Conservation (phyloP, 2,888 invertebrate genomes). For the Lepas anatifera region DNA sequence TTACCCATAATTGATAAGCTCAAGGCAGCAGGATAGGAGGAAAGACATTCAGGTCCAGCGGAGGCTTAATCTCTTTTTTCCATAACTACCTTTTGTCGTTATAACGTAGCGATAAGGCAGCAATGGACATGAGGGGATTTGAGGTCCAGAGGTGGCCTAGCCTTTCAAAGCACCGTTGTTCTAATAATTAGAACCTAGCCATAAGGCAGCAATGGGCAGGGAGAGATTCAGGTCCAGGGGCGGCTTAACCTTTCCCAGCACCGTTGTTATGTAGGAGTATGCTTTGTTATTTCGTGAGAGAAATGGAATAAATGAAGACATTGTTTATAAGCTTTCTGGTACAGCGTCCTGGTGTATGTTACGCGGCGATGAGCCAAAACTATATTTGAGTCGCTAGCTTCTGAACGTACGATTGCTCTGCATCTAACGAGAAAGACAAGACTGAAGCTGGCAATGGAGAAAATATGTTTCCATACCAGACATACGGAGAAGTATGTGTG, state of each 20-base stretch:
- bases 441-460: background rate
- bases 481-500: too few species aligned
- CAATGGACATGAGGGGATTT: background rate
- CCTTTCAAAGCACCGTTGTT: background rate
- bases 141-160: background rate
- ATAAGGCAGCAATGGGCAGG: background rate
- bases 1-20: too few species aligned
- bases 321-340: background rate
- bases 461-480: too few species aligned
- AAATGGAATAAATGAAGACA: background rate
- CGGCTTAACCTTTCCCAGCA: constrained; percentile 9
- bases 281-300: background rate
- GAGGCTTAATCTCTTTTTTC: too few species aligned
- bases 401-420: background rate
- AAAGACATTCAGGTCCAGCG: too few species aligned
- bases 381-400: too few species aligned
- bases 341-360: too few species aligned
- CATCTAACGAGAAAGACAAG: background rate
- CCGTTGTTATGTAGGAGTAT: background rate
- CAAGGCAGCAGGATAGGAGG: too few species aligned
- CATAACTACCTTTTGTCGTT: background rate
- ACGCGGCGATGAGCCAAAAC: too few species aligned
- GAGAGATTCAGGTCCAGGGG: background rate
- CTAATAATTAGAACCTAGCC: background rate
- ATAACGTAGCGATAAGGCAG: background rate